Evolutionary conservation across 2,888 invertebrate genomes (phyloP).

Genomic region (Marasmarcha lunaedactyla): DNA sequence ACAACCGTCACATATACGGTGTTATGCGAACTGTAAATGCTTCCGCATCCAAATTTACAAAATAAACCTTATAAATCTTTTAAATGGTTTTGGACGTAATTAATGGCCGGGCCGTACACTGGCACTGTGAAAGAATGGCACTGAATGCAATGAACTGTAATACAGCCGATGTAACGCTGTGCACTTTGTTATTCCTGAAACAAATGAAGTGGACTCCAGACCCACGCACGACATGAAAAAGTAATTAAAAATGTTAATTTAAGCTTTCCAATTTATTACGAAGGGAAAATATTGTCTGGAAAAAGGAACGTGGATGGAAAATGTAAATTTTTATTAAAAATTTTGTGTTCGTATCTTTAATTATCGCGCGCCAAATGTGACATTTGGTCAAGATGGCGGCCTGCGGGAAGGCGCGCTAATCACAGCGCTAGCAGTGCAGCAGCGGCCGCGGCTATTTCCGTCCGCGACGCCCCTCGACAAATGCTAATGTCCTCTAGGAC

Average conservation of each 20-base stretch:
- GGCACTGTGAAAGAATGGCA: constrained; percentile 49
- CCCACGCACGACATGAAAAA: constrained; percentile 10
- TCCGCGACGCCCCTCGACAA: constrained; percentile 54
- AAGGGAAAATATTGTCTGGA: not conserved
- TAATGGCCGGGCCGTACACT: constrained; percentile 52
- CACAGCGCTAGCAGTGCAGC: not conserved
- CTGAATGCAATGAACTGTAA: constrained; percentile 51
- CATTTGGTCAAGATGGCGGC: constrained; percentile 25
- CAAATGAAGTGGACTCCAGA: constrained; percentile 27
- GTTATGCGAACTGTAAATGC: constrained; percentile 4
- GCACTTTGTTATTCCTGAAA: constrained; percentile 41
- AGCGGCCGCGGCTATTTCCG: constrained; percentile 41
- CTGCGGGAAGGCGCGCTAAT: not conserved
- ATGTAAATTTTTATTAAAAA: not conserved
- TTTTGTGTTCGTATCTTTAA: not conserved
- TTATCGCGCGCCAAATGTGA: constrained; percentile 51
- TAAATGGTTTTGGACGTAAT: constrained; percentile 55
- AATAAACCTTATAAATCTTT: constrained; percentile 55
- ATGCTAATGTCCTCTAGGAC: constrained; percentile 67
- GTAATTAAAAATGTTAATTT: constrained; percentile 1
- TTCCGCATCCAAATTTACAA: constrained; percentile 15
- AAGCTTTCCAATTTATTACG: constrained; percentile 1
- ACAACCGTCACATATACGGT: not conserved
- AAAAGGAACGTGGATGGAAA: not conserved
- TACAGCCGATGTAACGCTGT: constrained; percentile 43